These are phyloP conservation scores for Drosophila littoralis DNA, from an alignment of 1,140 invertebrate species.

Conservation along the genomic window DNA sequence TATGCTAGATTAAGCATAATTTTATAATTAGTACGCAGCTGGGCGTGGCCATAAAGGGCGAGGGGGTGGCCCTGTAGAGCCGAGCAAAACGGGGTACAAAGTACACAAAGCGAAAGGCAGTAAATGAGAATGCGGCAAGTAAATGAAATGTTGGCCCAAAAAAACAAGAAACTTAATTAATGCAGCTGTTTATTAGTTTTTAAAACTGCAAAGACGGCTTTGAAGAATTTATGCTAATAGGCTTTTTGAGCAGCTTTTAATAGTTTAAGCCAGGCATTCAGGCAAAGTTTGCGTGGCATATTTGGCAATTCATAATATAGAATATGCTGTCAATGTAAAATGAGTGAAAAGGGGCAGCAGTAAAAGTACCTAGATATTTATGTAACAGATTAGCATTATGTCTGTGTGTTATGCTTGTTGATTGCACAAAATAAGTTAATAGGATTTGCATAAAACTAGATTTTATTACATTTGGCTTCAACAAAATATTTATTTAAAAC, in stretches of 20 bases:
- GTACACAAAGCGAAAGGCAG: not conserved
- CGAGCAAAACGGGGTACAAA: not conserved
- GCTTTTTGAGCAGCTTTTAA: not conserved
- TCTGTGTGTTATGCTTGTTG: not conserved
- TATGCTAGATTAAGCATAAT: slow-evolving; percentile 66
- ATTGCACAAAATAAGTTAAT: slow-evolving; percentile 8
- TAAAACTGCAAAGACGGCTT: not conserved
- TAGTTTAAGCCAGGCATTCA: not conserved
- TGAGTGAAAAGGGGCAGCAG: too few relatives aligned
- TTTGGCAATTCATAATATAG: not conserved
- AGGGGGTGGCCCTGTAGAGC: not conserved
- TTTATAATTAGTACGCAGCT: slow-evolving; percentile 54
- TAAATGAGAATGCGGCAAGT: slow-evolving; percentile 13
- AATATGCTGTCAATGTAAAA: not conserved
- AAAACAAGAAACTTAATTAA: slow-evolving; percentile 15
- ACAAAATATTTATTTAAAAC: not conserved
- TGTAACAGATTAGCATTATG: too few relatives aligned
- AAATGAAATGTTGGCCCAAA: slow-evolving; percentile 14
- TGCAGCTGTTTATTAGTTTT: slow-evolving; percentile 12
- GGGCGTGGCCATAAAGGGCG: slow-evolving; percentile 17
- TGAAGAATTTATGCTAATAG: slow-evolving; percentile 2
- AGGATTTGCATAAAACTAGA: not conserved
- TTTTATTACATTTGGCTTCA: slow-evolving; percentile 6
- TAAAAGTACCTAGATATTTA: too few relatives aligned
- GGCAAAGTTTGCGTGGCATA: too few relatives aligned